Evolutionary conservation across 2,888 invertebrate species (phyloP), one percentile per base, ranked within the genome.

Genomic region (Dryocosmus kuriphilus): DNA sequence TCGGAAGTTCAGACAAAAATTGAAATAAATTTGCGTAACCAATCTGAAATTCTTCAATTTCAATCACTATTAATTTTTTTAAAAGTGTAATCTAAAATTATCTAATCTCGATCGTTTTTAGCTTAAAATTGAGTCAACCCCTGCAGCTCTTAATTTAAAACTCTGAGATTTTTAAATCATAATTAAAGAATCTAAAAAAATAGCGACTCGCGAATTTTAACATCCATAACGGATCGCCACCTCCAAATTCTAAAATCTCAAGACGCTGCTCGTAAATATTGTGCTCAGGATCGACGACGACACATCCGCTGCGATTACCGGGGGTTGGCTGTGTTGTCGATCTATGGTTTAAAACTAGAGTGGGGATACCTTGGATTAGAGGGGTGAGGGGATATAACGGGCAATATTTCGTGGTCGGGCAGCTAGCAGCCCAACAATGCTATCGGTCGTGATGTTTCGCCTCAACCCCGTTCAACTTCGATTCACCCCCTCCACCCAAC

Each of bases 281-380:
- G 84, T 77, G 79, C 75, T 79, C 81, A 81, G 83, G 84, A 87
- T 86, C 85, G 85, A 83, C 83, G 85, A 83, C 83, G 86, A 83
- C 86, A 84, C 86, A 86, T 88, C 89, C 89, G 86, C 85, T 80
- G 82, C 85, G 88, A 86, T 86, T 88, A 89, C 83, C 86, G 88
- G 88, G 90, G 88, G 87, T 88, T 90, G 86, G 88, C 85, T 80
- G 76, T 81, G 77, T 82, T 74, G 76, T 75, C 46, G 76, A 79
- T 79, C 74, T 78, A 80, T 80, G 78, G 78, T 71, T 77, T 74
- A 75, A 63, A 63, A 22, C 22, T 22, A 22, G 63, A 35, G 78
- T 35, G 67, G 65, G 14, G 67, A 24, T 22, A 27, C 7, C 22
- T 71, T 57, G 74, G 76, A 77, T 74, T 73, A 63, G 74, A 79